phyloP scores from a whole-genome alignment of 2,888 invertebrate species.

The Callyntrura sp. region DNA sequence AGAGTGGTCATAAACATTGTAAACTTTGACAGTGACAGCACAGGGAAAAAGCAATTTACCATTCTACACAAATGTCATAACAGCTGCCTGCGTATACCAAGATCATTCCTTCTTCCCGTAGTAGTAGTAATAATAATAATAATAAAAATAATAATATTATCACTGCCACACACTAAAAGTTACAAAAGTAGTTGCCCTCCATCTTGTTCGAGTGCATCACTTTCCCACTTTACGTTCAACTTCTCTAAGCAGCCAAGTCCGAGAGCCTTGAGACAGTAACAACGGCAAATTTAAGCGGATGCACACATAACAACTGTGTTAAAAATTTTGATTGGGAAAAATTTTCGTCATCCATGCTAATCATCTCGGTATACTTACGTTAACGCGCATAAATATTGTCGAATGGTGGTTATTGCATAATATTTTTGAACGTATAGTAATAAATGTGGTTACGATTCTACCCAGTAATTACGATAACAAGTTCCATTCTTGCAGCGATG shows the following conservation, averaged over 20 bases:
- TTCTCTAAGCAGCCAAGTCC: no score
- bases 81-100: slow-evolving; percentile 14
- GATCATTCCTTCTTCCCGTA: not conserved
- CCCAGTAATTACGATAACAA: not conserved
- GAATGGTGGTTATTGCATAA: not conserved
- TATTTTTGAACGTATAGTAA: not conserved
- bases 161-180: not conserved
- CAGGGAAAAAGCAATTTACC: slow-evolving; percentile 47
- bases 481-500: slow-evolving; percentile 16
- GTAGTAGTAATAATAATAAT: not conserved
- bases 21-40: slow-evolving; percentile 74
- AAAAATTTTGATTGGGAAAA: no score
- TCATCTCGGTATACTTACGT: not conserved
- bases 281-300: no score
- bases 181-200: slow-evolving; percentile 32
- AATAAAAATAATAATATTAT: slow-evolving; percentile 24
- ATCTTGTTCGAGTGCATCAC: not conserved
- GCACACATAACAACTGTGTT: no score
- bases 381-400: not conserved
- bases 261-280: no score
- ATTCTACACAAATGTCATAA: slow-evolving; percentile 7
- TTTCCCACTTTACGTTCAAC: no score
- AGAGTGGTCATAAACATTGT: slow-evolving; percentile 74
- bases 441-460: not conserved
- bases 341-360: not conserved